phyloP scores from a whole-genome alignment of 1,140 invertebrate species.

The Mizuhopecten yessoensis region DNA sequence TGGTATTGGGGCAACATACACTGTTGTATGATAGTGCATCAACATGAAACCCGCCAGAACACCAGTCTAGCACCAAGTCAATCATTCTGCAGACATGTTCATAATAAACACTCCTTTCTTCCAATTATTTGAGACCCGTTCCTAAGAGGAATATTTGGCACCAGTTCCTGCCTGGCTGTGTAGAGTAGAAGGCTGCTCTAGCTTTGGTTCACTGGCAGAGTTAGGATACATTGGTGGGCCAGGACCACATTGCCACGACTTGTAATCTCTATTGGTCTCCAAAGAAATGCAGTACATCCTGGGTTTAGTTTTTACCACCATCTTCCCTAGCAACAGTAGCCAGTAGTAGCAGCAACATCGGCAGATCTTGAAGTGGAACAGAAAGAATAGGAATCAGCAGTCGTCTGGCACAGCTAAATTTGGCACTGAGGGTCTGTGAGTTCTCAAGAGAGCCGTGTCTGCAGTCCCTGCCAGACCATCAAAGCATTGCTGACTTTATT shows the following conservation, averaged over 20 bases:
- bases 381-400: not conserved
- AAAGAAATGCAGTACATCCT: not conserved
- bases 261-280: conserved; percentile 33
- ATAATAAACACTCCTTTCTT: conserved; percentile 28
- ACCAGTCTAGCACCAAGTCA: not conserved
- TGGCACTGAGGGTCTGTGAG: conserved; percentile 12
- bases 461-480: not conserved
- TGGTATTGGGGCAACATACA: no score
- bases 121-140: conserved; percentile 18
- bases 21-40: no score
- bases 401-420: conserved; percentile 25
- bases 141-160: conserved; percentile 38
- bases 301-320: not conserved
- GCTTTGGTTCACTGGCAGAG: not conserved
- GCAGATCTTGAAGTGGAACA: conserved; percentile 9
- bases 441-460: not conserved
- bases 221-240: conserved; percentile 3
- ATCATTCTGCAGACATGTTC: not conserved
- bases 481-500: conserved; percentile 38
- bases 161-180: not conserved
- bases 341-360: not conserved
- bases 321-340: not conserved
- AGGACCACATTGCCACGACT: not conserved
- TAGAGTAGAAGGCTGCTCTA: not conserved
- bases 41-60: no score